A percentile compares a stretch with the other conserved stretches of the same genome.
These are phyloP conservation scores for Aphelinus certus DNA, from an alignment of 1,140 invertebrate species.

Conservation along the genomic window DNA sequence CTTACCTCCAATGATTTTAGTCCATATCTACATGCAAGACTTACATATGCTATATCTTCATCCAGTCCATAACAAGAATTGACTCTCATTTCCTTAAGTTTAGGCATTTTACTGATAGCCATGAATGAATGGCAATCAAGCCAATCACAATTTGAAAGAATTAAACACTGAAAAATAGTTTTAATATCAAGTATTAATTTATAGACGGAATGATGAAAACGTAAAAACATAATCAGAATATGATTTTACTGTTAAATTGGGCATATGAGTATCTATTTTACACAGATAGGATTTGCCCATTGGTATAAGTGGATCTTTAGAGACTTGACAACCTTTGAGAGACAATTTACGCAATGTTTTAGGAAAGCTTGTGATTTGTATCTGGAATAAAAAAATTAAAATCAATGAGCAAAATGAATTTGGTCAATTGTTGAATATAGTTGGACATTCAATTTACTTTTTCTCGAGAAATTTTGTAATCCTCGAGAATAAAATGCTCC, in stretches of 20 bases:
- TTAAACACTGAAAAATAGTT: conserved; percentile 66
- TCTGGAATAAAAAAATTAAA: conserved; percentile 49
- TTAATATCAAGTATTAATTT: conserved; percentile 4
- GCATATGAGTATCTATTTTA: conserved; percentile 68
- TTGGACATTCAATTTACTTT: conserved; percentile 52
- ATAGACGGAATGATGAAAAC: conserved; percentile 13
- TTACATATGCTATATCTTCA: conserved; percentile 79
- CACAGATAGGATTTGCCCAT: conserved; percentile 69
- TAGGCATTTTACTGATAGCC: conserved; percentile 74
- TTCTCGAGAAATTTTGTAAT: conserved; percentile 64
- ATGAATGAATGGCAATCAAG: conserved; percentile 75
- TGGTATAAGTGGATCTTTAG: conserved; percentile 48
- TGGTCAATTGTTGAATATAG: conserved; percentile 22
- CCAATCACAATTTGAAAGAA: conserved; percentile 76
- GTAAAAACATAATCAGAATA: neutral
- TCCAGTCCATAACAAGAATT: conserved; percentile 71
- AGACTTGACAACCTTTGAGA: conserved; percentile 65
- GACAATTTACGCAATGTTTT: conserved; percentile 66
- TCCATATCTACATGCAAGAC: conserved; percentile 77
- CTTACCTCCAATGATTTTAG: conserved; percentile 72
- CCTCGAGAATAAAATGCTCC: conserved; percentile 64
- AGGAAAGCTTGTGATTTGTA: conserved; percentile 69
- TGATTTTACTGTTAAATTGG: conserved; percentile 67
- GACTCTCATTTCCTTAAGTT: conserved; percentile 69
- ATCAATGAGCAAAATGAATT: neutral